Conservation (phyloP, 2,797 vertebrate genomes). For the Gadopsis bispinosus region DNA sequence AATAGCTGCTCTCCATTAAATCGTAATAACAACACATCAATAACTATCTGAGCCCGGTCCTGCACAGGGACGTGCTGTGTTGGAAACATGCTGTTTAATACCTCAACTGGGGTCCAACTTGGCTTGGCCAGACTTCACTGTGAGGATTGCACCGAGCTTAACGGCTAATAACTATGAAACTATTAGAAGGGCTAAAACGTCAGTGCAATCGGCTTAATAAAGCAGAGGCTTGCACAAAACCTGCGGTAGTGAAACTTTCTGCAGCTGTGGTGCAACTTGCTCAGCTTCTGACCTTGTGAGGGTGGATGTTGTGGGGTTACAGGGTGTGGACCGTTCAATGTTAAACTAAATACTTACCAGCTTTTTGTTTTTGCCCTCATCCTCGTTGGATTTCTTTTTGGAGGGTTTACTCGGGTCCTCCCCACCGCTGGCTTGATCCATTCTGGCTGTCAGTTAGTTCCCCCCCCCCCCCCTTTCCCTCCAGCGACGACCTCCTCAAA, state of each 20-base stretch:
- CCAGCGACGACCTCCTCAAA: slow-evolving; percentile 49
- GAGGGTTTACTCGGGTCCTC: slow-evolving; percentile 86
- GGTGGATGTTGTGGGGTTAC: slow-evolving; percentile 35
- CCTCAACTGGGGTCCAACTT: slow-evolving; percentile 1
- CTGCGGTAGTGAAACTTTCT: not conserved
- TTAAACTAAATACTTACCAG: slow-evolving; percentile 79
- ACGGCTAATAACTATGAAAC: not conserved
- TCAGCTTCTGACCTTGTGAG: not conserved
- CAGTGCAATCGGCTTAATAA: not conserved
- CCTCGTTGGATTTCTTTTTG: slow-evolving; percentile 86
- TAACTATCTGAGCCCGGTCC: slow-evolving; percentile 51
- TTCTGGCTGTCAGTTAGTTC: slow-evolving; percentile 57
- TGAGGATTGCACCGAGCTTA: not conserved
- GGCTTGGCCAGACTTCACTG: not conserved
- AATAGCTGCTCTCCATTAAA: slow-evolving; percentile 71
- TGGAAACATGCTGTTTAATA: slow-evolving; percentile 26
- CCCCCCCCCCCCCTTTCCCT: not conserved
- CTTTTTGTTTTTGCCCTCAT: slow-evolving; percentile 89
- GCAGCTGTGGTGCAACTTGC: slow-evolving; percentile 9
- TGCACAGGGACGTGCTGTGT: slow-evolving; percentile 34
- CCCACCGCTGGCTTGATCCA: slow-evolving; percentile 88
- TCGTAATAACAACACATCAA: slow-evolving; percentile 70
- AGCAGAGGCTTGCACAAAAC: not conserved
- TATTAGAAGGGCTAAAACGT: not conserved
- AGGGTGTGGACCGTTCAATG: slow-evolving; percentile 31